Percentiles rank a stretch among this genome's conserved stretches.
Conservation (phyloP, 2,797 vertebrate genomes). For the Otus scops region DNA sequence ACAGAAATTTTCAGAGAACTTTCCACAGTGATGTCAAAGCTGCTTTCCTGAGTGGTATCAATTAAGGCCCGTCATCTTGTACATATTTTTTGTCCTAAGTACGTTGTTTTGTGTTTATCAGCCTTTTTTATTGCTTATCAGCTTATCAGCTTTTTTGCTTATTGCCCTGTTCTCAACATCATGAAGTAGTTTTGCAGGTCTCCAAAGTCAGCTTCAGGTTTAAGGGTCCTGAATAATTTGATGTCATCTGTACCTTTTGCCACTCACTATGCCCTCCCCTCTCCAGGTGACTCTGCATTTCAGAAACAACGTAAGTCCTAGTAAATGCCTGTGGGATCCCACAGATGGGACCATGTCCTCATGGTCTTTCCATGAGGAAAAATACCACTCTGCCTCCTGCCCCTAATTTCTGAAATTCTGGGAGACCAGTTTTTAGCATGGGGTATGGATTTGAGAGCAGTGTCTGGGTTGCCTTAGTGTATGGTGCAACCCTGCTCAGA, state of each 20-base stretch:
- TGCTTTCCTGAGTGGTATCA: background rate
- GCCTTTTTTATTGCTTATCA: background rate
- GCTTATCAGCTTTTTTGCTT: background rate
- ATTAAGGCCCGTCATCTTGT: background rate
- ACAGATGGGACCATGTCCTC: background rate
- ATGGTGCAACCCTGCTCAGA: accelerated
- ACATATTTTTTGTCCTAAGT: background rate
- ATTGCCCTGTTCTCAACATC: background rate
- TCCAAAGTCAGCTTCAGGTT: background rate
- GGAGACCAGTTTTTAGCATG: accelerated
- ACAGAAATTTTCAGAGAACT: background rate
- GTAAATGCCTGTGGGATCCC: background rate
- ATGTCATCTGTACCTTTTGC: background rate
- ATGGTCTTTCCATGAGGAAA: background rate
- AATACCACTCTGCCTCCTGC: background rate
- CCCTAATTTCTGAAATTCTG: background rate
- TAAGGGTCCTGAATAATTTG: background rate
- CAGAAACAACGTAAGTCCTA: background rate
- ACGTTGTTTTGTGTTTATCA: background rate
- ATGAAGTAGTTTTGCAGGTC: background rate
- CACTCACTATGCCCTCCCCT: accelerated
- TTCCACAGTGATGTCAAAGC: background rate
- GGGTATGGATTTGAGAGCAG: background rate
- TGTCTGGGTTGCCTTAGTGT: accelerated
- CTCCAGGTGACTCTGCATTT: background rate